Evolutionary conservation across 2,797 vertebrate genomes (phyloP).

Genomic region (Huso huso): DNA sequence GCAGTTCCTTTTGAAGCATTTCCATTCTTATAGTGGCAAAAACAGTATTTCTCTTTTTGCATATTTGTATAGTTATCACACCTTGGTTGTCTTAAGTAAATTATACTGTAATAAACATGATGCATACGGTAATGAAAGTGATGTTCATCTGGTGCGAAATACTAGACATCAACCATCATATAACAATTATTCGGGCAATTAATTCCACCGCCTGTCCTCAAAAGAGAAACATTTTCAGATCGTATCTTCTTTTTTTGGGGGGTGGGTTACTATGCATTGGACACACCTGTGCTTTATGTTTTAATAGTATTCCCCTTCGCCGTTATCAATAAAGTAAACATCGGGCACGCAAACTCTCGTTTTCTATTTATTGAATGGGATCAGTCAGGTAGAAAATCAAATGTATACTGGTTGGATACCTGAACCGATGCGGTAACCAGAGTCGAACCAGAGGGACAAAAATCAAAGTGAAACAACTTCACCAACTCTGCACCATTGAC

Average conservation of each 20-base stretch:
- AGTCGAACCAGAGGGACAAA: constrained; percentile 3
- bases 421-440: constrained; percentile 21
- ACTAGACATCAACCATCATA: constrained; percentile 13
- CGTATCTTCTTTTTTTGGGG: not conserved
- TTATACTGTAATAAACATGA: not conserved
- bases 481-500: not conserved
- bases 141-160: constrained; percentile 14
- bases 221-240: constrained; percentile 5
- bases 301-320: constrained; percentile 10
- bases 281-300: constrained; percentile 14
- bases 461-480: constrained; percentile 1
- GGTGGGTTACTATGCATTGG: not conserved
- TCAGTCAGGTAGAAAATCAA: constrained; percentile 38
- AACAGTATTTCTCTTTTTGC: no score
- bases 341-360: constrained; percentile 12
- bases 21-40: no score
- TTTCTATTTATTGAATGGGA: constrained; percentile 26
- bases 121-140: constrained; percentile 14
- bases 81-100: no score
- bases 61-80: no score
- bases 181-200: constrained; percentile 19
- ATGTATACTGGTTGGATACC: constrained; percentile 34
- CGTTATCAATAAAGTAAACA: constrained; percentile 20
- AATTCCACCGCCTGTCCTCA: constrained; percentile 14
- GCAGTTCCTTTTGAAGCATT: no score